Evolutionary conservation across 2,113 vertebrate species (phyloP), one percentile per base, ranked within the genome.

Genomic region (Seriola rivoliana): DNA sequence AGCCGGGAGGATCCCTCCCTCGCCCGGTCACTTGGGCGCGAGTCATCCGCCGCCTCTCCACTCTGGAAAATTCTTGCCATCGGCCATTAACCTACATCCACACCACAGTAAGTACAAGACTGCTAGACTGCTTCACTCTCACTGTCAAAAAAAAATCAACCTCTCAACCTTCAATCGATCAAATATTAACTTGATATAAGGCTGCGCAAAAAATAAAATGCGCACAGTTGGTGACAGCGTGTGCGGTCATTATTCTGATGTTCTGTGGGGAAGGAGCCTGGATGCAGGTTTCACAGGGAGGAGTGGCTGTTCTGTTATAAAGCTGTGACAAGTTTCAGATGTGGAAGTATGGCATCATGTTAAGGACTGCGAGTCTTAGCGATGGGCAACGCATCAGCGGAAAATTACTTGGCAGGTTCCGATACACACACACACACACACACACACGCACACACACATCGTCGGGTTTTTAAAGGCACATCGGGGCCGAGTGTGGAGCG

Each of bases 61-160:
- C 71, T 95, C 96, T 1, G 97, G 96, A 46, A 99, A 99, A 94
- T 98, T 96, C 93, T 93, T 98, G 85, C 94, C 97, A 81, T 93
- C 98, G 58, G 95, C 96, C 88, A 96, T 99, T 92, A 97, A 96
- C 91, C 95, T 98, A 46, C 97, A 97, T 93, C 94, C 96, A 78
- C 97, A 97, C 91, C 96, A 97, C 88, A 95, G 98, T 98, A 94
- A 99, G 97, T 96, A 60, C 3, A 52, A 19, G 10, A 5, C 36
- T 65, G 60, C 16, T 19, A 7, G 6, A 14, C 34, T 48, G 29
- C 17, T 42, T 46, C 29, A 21, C 23, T 38, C 25, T 23, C 50
- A 10, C 8, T 52, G n/a, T 2, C 16, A 16, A 14, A 8, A 68
- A 8, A 52, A 3, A 32, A 25, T 25, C 25, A 25, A 25, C 25